These are phyloP conservation scores for Ceraclea dissimilis DNA, from an alignment of 2,888 invertebrate genomes.

Conservation along the genomic window DNA sequence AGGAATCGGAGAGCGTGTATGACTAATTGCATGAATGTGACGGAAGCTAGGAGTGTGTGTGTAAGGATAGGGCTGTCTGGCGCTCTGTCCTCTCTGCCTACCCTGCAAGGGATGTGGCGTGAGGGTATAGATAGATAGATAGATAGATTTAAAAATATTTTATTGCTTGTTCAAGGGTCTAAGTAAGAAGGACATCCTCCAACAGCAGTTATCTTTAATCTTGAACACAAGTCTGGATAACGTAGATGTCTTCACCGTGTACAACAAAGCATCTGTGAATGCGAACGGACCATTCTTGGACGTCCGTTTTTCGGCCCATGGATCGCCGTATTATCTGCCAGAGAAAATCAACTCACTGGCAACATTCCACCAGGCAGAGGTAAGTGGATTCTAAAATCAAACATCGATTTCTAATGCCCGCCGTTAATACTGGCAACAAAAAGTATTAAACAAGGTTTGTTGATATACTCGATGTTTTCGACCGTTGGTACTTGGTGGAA, in stretches of 20 bases:
- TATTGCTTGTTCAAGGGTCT: conserved; percentile 41
- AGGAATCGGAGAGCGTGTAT: no score
- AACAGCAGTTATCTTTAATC: conserved; percentile 49
- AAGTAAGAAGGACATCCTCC: conserved; percentile 69
- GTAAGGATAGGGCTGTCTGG: no score
- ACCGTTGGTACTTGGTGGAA: no score
- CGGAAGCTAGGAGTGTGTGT: no score
- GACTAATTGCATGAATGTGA: no score
- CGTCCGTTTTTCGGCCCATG: conserved; percentile 87
- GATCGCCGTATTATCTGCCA: conserved; percentile 86
- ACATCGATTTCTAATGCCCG: no score
- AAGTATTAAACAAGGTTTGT: no score
- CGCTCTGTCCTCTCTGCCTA: no score
- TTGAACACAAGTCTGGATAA: conserved; percentile 73
- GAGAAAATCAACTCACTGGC: conserved; percentile 83
- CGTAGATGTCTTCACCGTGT: conserved; percentile 90
- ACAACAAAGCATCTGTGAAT: conserved; percentile 51
- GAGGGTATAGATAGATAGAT: no score
- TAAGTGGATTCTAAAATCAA: conserved; percentile 30
- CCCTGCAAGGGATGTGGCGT: no score
- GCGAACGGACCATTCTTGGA: conserved; percentile 68
- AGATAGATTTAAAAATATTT: not conserved
- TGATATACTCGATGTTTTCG: no score
- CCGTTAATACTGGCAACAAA: no score
- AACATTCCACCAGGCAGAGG: conserved; percentile 61